Percentiles rank a stretch among this genome's conserved stretches.
Conservation (phyloP, 2,113 vertebrate species). For the Bungarus multicinctus region DNA sequence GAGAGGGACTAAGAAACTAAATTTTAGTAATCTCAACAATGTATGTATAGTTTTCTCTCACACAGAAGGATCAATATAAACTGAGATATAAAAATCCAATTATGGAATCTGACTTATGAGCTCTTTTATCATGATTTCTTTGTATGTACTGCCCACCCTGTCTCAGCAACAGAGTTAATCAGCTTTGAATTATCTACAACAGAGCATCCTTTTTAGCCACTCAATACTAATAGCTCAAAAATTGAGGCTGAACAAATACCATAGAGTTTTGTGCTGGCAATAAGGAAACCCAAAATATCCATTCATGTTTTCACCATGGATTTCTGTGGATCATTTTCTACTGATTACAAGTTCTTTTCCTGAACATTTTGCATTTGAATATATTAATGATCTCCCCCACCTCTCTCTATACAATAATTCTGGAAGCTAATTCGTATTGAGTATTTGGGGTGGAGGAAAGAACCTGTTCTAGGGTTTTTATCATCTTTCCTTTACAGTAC, state of each 20-base stretch:
- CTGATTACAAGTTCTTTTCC: not conserved
- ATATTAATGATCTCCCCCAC: not conserved
- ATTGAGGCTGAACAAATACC: not conserved
- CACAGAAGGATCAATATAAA: not conserved
- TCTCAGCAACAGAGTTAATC: not conserved
- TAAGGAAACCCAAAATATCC: not conserved
- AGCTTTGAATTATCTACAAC: slow-evolving; percentile 1
- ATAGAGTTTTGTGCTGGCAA: not conserved
- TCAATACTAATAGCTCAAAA: not conserved
- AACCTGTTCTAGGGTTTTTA: not conserved
- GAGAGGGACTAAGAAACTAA: too few species aligned
- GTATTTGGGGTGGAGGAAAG: not conserved
- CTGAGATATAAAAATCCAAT: slow-evolving; percentile 4
- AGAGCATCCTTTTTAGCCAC: not conserved
- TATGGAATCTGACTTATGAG: not conserved
- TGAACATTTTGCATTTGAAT: not conserved
- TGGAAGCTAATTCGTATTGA: not conserved
- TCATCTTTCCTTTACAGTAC: not conserved
- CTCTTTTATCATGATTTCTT: not conserved
- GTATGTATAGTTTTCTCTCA: not conserved
- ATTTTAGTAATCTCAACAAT: not conserved
- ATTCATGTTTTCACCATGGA: not conserved
- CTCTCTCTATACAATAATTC: not conserved
- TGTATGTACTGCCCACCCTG: not conserved
- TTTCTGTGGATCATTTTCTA: not conserved